Base-by-base conservation (phyloP, 2,113 vertebrate species). In the Mohoua ochrocephala region DNA sequence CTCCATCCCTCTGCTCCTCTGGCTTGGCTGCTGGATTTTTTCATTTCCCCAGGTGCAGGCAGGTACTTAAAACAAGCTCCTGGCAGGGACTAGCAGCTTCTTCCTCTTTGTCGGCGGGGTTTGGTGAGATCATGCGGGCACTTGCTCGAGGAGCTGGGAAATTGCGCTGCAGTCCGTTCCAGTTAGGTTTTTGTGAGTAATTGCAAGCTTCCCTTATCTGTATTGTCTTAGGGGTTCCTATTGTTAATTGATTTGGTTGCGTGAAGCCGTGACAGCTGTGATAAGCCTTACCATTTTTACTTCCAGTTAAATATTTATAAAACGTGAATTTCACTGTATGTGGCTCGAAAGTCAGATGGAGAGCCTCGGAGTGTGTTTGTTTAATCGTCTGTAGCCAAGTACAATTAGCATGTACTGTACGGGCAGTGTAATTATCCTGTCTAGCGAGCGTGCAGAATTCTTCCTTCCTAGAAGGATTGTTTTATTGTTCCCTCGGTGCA, bases 321-420 rank as follows among this genome's bases (percentile, higher is more conserved):
- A 80, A 93, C 1, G 14, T 33, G 59, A 75, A 63, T 70, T 90
- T 93, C 39, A 11, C 20, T 80, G 13, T 35, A 37, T 42, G 71
- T 71, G 44, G 15, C 63, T 94, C 14, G 13, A 50, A 90, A 95
- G 30, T 75, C 35, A 20, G 41, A 41, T 59, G 56, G 44, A 2
- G 22, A 87, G 31, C 31, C 42, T 83, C 57, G 52, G 42, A 78
- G 69, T 53, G 26, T 42, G 13, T 91, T 87, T 90, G 75, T 94
- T 96, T 75, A 95, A 90, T 82, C 6, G 15, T 94, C 86, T 93
- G 87, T 78, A 54, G 78, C 92, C 70, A 67, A 53, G 41, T 61
- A 75, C 70, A 68, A 49, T 96, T 90, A 88, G n/a, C 49, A 12
- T 16, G 26, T 80, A 23, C 69, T 61, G 47, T 83, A 87, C 26